Conservation (phyloP, 1,140 invertebrate genomes). For the Drosophila orena region DNA sequence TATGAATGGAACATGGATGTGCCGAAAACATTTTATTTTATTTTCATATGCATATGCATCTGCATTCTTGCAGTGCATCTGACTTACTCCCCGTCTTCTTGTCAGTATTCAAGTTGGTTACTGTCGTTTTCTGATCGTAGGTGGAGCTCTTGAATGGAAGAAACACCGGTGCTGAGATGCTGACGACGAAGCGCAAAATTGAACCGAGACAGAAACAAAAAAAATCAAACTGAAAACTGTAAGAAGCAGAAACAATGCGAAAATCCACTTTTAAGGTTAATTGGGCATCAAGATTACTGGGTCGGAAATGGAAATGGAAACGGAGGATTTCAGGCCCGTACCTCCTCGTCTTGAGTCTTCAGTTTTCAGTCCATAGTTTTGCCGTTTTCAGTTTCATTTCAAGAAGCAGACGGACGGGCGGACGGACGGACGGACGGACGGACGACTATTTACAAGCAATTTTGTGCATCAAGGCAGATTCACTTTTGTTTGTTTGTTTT, state of each 20-base stretch:
- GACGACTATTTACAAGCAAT: conserved; percentile 72
- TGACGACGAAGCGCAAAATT: conserved; percentile 45
- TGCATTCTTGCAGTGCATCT: conserved; percentile 13
- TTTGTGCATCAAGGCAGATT: conserved; percentile 75
- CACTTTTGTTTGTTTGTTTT: conserved; percentile 78
- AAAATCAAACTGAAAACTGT: conserved; percentile 15
- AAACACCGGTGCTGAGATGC: conserved; percentile 43
- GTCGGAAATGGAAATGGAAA: conserved; percentile 84
- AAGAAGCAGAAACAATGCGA: conserved; percentile 68
- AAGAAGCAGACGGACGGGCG: conserved; percentile 63
- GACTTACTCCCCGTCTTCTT: conserved; percentile 26
- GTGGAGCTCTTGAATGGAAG: conserved; percentile 51
- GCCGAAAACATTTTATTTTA: accelerated
- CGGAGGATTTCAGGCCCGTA: conserved; percentile 53
- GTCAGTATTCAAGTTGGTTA: conserved; percentile 39
- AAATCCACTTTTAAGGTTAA: conserved; percentile 85
- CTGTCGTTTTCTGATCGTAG: conserved; percentile 48
- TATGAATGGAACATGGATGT: too few relatives aligned
- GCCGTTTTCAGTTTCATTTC: conserved; percentile 67
- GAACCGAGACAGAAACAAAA: conserved; percentile 22
- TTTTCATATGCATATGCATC: neutral
- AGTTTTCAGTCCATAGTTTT: conserved; percentile 11
- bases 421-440: conserved; percentile 54
- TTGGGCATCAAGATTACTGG: conserved; percentile 85
- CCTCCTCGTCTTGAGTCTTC: conserved; percentile 22